Percentiles rank a stretch among this genome's conserved stretches.
These are phyloP conservation scores for Cordilura impudica DNA, from an alignment of 2,888 invertebrate genomes.

Conservation along the genomic window DNA sequence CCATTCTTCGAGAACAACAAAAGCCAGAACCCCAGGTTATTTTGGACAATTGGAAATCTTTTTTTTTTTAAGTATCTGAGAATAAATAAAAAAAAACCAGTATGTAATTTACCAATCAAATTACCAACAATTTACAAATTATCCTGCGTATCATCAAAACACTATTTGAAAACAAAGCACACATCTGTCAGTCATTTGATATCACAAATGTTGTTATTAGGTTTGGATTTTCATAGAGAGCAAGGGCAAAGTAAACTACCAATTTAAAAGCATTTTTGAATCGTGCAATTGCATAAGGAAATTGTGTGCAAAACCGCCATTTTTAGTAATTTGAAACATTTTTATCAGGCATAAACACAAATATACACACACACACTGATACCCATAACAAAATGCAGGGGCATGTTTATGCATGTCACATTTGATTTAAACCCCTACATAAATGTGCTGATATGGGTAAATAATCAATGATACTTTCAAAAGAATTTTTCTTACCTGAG, in stretches of 20 bases:
- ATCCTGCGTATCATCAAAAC: neutral
- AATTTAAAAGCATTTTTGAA: slow-evolving; percentile 43
- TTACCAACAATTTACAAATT: neutral
- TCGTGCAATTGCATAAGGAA: slow-evolving; percentile 49
- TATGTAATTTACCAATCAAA: too few species aligned
- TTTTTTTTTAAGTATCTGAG: too few species aligned
- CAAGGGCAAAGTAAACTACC: slow-evolving; percentile 36
- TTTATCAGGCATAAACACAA: slow-evolving; percentile 7
- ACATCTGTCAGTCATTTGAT: neutral
- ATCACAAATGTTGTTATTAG: neutral
- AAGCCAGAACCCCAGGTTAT: too few species aligned
- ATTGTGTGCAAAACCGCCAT: slow-evolving; percentile 46
- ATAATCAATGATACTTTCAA: slow-evolving; percentile 38
- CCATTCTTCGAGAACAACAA: too few species aligned
- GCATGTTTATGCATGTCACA: slow-evolving; percentile 12
- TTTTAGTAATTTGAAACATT: slow-evolving; percentile 45
- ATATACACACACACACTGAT: neutral
- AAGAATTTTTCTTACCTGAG: neutral
- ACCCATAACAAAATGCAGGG: neutral
- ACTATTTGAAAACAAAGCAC: neutral
- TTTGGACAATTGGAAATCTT: too few species aligned
- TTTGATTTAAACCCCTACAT: neutral
- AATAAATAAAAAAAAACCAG: too few species aligned
- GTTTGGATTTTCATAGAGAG: neutral
- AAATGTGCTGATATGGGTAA: neutral